Evolutionary conservation across 2,113 vertebrate species (phyloP).

Genomic region (Dinomys branickii): DNA sequence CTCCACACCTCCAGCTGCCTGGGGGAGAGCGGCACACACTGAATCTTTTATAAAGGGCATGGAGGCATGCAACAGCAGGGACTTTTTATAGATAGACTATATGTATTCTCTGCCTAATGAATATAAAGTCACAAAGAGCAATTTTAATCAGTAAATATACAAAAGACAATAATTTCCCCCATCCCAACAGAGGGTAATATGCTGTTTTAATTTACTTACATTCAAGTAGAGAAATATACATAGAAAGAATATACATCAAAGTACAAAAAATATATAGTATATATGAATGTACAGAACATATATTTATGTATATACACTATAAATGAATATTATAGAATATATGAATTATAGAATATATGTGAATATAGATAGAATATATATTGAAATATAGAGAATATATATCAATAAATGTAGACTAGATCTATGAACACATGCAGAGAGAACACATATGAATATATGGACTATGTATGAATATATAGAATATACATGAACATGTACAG

Average conservation of each 20-base stretch:
- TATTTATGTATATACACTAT: too few relatives aligned
- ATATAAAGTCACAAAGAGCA: not conserved
- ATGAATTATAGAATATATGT: too few relatives aligned
- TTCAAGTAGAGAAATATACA: not conserved
- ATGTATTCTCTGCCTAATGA: not conserved
- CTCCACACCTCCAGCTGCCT: not conserved
- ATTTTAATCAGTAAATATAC: not conserved
- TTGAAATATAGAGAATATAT: too few relatives aligned
- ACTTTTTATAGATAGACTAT: not conserved
- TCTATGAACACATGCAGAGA: too few relatives aligned
- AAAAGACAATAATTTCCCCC: not conserved
- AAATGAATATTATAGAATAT: too few relatives aligned
- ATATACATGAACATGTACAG: too few relatives aligned
- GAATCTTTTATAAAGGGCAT: slow-evolving; percentile 49
- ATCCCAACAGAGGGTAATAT: not conserved
- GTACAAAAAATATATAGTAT: too few relatives aligned
- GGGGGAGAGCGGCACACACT: not conserved
- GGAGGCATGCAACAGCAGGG: not conserved
- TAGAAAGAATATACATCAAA: not conserved
- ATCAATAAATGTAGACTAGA: too few relatives aligned
- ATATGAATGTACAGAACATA: too few relatives aligned
- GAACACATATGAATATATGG: too few relatives aligned
- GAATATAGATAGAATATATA: too few relatives aligned
- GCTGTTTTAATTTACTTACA: not conserved
- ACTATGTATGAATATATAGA: too few relatives aligned